Evolutionary conservation across 2,113 vertebrate species (phyloP).

Genomic region (rabbit (Oryctolagus cuniculus)): mOryCun1.1 NC_091442.1:122218501-122219000

Average conservation of each 20-base stretch:
- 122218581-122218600: rapidly evolving
- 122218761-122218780: not conserved
- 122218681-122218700: not conserved
- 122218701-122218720: not conserved
- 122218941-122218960: not conserved
- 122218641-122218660: rapidly evolving
- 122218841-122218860: not conserved
- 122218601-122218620: rapidly evolving
- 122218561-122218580: rapidly evolving
- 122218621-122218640: not conserved
- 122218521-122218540: not conserved
- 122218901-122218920: too few species aligned
- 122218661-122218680: rapidly evolving
- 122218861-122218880: rapidly evolving
- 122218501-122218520: too few species aligned
- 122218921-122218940: too few species aligned
- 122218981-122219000: too few species aligned
- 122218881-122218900: not conserved
- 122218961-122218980: not conserved
- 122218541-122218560: too few species aligned
- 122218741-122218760: too few species aligned
- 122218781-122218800: too few species aligned
- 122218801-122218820: too few species aligned
- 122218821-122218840: not conserved
- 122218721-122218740: not conserved